Evolutionary conservation across 2,888 invertebrate species (phyloP).

Genomic region (Adelphocoris suturalis): DNA sequence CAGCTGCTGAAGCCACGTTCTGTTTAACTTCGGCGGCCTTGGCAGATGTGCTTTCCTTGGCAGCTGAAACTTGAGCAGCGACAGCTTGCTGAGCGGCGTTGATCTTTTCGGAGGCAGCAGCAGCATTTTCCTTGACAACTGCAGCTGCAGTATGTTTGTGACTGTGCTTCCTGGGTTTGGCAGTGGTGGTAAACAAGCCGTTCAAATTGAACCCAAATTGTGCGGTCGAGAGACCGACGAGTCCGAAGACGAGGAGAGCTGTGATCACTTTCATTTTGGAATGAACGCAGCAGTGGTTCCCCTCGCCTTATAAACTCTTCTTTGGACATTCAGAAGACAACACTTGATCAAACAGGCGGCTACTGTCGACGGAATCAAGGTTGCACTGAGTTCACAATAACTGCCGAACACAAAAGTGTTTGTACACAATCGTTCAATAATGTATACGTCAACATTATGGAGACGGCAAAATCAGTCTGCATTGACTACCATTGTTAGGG

Average conservation of each 20-base stretch:
- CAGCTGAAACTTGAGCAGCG: not conserved
- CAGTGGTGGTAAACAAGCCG: not conserved
- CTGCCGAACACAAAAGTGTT: not conserved
- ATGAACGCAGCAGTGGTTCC: not conserved
- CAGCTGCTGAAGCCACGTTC: not conserved
- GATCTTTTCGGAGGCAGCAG: not conserved
- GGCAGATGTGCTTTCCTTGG: not conserved
- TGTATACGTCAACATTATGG: not conserved
- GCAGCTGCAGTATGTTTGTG: slow-evolving; percentile 8
- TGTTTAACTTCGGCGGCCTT: not conserved
- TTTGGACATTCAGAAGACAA: not conserved
- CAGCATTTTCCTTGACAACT: not conserved
- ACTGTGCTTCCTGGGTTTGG: slow-evolving; percentile 24
- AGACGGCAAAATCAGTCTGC: not conserved
- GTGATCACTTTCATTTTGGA: slow-evolving; percentile 51
- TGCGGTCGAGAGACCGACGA: slow-evolving; percentile 37
- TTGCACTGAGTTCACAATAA: slow-evolving; percentile 1
- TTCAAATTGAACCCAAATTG: not conserved
- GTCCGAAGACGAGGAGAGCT: slow-evolving; percentile 28
- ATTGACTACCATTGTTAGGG: not conserved
- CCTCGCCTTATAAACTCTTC: not conserved
- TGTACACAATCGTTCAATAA: not conserved
- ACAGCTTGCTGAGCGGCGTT: not conserved
- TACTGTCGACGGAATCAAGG: not conserved
- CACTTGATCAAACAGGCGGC: slow-evolving; percentile 51